These are phyloP conservation scores for Leptopilina syphax DNA, from an alignment of 2,888 invertebrate genomes.

Conservation along the genomic window DNA sequence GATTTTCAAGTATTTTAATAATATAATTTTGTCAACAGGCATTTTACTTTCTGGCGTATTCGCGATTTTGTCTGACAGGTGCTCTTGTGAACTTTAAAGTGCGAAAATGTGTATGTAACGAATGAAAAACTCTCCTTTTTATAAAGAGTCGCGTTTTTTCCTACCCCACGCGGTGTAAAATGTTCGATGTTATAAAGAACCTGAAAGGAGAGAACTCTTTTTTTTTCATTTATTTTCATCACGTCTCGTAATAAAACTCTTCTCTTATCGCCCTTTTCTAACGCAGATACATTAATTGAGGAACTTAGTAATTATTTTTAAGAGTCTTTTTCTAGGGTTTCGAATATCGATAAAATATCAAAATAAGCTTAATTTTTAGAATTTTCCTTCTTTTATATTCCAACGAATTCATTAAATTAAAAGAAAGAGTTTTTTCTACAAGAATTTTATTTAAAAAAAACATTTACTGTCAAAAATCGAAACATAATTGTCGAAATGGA, in stretches of 20 bases:
- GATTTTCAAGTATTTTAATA: background rate
- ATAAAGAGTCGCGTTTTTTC: slow-evolving; percentile 32
- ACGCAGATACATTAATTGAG: slow-evolving; percentile 21
- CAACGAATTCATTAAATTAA: background rate
- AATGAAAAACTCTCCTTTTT: slow-evolving; percentile 20
- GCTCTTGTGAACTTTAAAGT: slow-evolving; percentile 31
- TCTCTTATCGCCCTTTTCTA: background rate
- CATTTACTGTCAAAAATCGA: too few relatives aligned
- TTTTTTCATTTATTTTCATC: slow-evolving; percentile 16
- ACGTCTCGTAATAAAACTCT: slow-evolving; percentile 23
- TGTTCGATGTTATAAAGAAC: slow-evolving; percentile 30
- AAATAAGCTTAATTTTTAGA: background rate
- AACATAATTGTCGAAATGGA: too few relatives aligned
- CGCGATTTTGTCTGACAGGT: slow-evolving; percentile 33
- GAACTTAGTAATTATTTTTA: slow-evolving; percentile 17
- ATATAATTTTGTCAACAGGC: slow-evolving; percentile 11
- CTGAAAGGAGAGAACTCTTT: slow-evolving; percentile 32
- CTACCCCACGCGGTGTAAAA: slow-evolving; percentile 36
- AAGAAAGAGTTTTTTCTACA: background rate
- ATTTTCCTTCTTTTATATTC: background rate
- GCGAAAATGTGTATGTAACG: slow-evolving; percentile 31
- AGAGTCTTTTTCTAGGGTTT: background rate
- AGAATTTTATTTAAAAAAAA: too few relatives aligned
- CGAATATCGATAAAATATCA: background rate
- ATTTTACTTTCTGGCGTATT: background rate